Base-by-base conservation (phyloP, 2,888 invertebrate genomes). In the Acleris sparsana region DNA sequence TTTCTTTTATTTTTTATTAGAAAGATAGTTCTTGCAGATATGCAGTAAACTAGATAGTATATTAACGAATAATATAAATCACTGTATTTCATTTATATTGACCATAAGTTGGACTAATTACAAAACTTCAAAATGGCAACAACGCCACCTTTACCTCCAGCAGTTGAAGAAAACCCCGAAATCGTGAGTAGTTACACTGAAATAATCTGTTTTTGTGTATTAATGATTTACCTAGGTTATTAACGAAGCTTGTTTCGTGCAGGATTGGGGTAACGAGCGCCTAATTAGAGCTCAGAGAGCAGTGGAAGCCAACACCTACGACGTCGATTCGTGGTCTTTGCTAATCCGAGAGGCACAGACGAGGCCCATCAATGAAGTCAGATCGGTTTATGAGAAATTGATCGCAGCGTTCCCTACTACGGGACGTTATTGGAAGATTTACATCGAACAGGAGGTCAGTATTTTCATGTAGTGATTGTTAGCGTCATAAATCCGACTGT, bases 401-500 rank as follows among this genome's bases (percentile, higher is more conserved):
- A 97, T 99, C 0, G 91, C 94, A 1, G 97, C 98, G 6, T 99
- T 99, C 83, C 99, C 99, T 0, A 98, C 98, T 44, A 97, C 99
- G 5, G 99, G 99, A 2, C 95, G 99, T 66, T 99, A 97, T 85
- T 99, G 99, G 99, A 98, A 99, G 92, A 97, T 99, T 75, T 99
- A 98, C 90, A 99, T 99, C 75, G 99, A 99, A 83, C 98, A 98
- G 92, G 99, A 99, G 96, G 97, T 97, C 88, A 80, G 77, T 75
- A 22, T 3, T n/a, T n/a, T 33, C 13, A 20, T 33, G 39, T 20
- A 13, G 22, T 22, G 22, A 25, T 5, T 25, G 5, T 25, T 25
- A 25, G 25, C 25, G 6, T 25, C 25, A 5, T 25, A 9, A 29
- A 29, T 29, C 29, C 2, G 29, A 9, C 29, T 29, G 7, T 29